Conservation (phyloP, 2,797 vertebrate species). For the Hipposideros larvatus region DNA sequence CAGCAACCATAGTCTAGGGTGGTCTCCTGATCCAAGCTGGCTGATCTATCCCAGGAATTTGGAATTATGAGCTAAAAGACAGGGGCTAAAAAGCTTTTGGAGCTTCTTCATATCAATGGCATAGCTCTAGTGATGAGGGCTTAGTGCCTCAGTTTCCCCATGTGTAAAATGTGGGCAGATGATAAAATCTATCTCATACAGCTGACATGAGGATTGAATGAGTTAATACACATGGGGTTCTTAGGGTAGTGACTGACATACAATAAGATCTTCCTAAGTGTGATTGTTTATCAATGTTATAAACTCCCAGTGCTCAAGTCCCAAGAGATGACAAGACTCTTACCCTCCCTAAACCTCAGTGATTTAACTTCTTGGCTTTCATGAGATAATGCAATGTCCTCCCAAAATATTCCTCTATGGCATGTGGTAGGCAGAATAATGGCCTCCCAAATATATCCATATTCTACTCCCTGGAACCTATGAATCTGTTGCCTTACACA, state of each 20-base stretch:
- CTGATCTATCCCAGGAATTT: background rate
- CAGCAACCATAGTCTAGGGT: background rate
- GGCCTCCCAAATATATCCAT: background rate
- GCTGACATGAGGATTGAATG: background rate
- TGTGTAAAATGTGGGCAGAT: background rate
- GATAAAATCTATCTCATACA: background rate
- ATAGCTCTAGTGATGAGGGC: background rate
- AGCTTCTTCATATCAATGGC: background rate
- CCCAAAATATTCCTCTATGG: background rate
- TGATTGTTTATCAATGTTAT: background rate
- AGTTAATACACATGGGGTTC: background rate
- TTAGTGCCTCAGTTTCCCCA: background rate
- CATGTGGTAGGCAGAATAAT: background rate
- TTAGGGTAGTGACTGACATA: background rate
- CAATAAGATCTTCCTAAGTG: background rate
- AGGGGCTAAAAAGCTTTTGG: background rate
- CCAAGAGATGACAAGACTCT: background rate
- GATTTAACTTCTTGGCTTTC: background rate
- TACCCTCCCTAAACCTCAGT: background rate
- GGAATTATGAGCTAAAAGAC: background rate
- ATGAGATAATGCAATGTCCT: background rate
- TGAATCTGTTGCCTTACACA: background rate
- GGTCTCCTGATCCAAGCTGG: background rate
- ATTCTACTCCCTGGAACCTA: background rate
- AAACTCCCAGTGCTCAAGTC: background rate